Percentiles rank a stretch among this genome's conserved stretches.
Conservation (phyloP, 2,113 vertebrate genomes). For the Trochalopteron elliotii region DNA sequence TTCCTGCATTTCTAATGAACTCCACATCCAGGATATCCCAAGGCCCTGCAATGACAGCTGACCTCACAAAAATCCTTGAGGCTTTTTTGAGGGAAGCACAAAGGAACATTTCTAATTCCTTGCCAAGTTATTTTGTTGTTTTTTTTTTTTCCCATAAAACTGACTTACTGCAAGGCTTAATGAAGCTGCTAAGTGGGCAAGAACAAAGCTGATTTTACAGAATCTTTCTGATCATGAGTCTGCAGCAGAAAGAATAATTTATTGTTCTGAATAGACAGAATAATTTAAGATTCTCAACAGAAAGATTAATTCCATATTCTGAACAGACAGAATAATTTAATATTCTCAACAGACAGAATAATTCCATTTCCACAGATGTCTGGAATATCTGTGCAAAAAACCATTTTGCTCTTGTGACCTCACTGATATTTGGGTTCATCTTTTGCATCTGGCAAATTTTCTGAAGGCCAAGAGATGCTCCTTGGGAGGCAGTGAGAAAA, state of each 20-base stretch:
- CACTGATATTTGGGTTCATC: no score
- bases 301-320: not conserved
- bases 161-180: not conserved
- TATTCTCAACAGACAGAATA: not conserved
- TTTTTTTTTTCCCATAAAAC: accelerated
- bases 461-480: no score
- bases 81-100: not conserved
- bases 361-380: not conserved
- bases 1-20: not conserved
- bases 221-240: not conserved
- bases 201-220: not conserved
- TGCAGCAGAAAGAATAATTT: not conserved
- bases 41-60: not conserved
- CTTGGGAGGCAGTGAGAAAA: not conserved
- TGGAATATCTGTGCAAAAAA: not conserved
- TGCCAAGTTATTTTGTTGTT: not conserved
- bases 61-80: not conserved
- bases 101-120: not conserved
- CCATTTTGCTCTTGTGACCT: no score
- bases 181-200: not conserved
- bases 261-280: not conserved
- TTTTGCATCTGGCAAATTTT: no score
- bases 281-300: not conserved
- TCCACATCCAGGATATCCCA: not conserved
- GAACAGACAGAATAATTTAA: not conserved